Evolutionary conservation across 2,113 vertebrate species (phyloP), one percentile per base, ranked within the genome.

Genomic region (Pseudopipra pipra): DNA sequence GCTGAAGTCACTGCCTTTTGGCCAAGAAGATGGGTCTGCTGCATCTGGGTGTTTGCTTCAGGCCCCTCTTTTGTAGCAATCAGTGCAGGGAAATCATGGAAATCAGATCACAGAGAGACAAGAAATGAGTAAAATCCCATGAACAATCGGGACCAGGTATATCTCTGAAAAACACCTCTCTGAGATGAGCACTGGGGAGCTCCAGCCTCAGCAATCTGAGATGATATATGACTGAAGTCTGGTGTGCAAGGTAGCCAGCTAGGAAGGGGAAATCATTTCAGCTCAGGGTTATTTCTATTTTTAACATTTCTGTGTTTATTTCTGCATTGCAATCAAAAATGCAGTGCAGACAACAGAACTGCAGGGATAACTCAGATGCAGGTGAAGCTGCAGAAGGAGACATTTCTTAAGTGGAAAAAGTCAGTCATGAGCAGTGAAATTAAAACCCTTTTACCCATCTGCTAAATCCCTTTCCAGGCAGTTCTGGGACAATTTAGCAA

Each of bases 281-380:
- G 66, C 66, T 79, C 90, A 79, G 67, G 51, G 75, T 93, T 85
- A 85, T 81, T 91, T 78, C 87, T 93, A 52, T 91, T 93, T 94
- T 95, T 92, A 93, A 86, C 59, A 17, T 63, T 59, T 66, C 46
- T 67, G 14, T 46, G 65, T 67, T 94, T 87, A 62, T 81, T 94
- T 85, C 79, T 88, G 58, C 68, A 85, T 88, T 85, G 70, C 89
- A 83, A 82, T 87, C 35, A 68, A 73, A 76, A 95, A 90, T 7
- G 12, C 63, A 62, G 30, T 33, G 46, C 70, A 51, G 67, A 70
- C 41, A 39, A 66, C 46, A 1, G 5, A 67, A 82, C 15, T 82
- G 49, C 52, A 89, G 70, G 63, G 33, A 47, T 39, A 56, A 14
- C 31, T 65, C 49, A 68, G 39, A 63, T 31, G 30, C 51, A 43